Base-by-base conservation (phyloP, 2,797 vertebrate genomes). In the Odontamblyopus rebecca region DNA sequence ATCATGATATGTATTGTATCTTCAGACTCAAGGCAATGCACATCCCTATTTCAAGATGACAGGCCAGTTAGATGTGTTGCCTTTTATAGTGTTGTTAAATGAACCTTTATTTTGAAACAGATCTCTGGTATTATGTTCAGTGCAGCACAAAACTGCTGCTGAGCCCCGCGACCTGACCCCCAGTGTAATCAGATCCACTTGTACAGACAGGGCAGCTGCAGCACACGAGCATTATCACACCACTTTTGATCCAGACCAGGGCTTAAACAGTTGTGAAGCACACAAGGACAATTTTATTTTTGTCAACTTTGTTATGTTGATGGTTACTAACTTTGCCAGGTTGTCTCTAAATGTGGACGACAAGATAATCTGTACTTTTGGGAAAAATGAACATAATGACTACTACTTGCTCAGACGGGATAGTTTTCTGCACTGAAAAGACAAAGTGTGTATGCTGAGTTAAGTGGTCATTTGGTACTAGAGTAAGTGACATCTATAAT, bases 121-220 rank as follows among this genome's bases (percentile, higher is more conserved):
- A 66, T 27, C 44, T 51, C 12, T 13, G 27, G 26, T 51, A 19
- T 66, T 27, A 30, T 30, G 64, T 65, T 65, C 23, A 48, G 23
- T 53, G 64, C 27, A 12, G 64, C 48, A 53, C 64, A 67, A 67
- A 67, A 15, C 44, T 30, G 38, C 64, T 51, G 64, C 44, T 51
- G 64, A 27, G 62, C n/a, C 41, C 64, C 18, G 27, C 51, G 63
- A 65, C 41, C 26, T 23, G 63, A 51, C 44, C 63, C 30, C 62
- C 41, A 18, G 48, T 67, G 64, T 67, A 29, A 53, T 67, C 48
- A 51, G 64, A 67, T 50, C n/a, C 64, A 30, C 64, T 53, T 30
- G 48, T 51, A 30, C 48, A 8, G 63, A 65, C 64, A 30, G 48
- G 64, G 64, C 64, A 67, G 64, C 64, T 67, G 64, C 48, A 51